A percentile compares a stretch with the other conserved stretches of the same genome.
Evolutionary conservation across 2,113 vertebrate species (phyloP).

Genomic region (Labeo catla): DNA sequence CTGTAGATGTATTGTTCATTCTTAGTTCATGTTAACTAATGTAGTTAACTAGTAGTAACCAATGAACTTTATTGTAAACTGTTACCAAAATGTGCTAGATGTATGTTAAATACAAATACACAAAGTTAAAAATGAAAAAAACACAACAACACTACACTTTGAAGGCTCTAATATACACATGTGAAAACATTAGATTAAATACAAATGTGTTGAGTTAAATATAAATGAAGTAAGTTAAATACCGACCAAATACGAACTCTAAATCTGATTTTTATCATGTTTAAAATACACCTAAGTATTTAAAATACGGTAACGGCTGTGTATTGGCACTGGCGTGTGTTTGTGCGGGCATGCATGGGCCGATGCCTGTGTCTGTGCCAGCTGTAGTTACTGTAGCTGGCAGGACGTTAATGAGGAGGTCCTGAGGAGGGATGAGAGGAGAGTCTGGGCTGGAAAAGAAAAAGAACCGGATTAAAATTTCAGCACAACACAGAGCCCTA

Average conservation of each 20-base stretch:
- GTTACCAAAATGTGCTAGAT: too few species aligned
- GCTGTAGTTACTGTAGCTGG: constrained; percentile 37
- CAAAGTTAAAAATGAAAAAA: too few species aligned
- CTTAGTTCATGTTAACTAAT: too few species aligned
- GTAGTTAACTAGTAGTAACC: too few species aligned
- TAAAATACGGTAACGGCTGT: not conserved
- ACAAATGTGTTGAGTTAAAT: not conserved
- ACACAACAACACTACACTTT: not conserved
- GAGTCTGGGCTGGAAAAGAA: constrained; percentile 30
- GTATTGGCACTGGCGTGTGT: constrained; percentile 5
- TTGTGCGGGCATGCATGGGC: not conserved
- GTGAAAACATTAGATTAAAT: not conserved
- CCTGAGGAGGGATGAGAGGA: constrained; percentile 34
- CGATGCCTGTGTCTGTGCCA: constrained; percentile 16
- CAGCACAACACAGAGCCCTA: constrained; percentile 34
- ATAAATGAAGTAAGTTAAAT: not conserved
- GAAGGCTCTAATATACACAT: not conserved
- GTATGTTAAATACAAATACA: not conserved
- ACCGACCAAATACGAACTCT: not conserved
- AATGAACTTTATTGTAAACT: too few species aligned
- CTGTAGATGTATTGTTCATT: too few species aligned
- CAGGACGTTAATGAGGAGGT: constrained; percentile 33
- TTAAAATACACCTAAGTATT: not conserved
- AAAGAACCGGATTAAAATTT: constrained; percentile 37
- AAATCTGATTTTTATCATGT: not conserved